Evolutionary conservation across 2,888 invertebrate species (phyloP), one percentile per base, ranked within the genome.

Genomic region (Tenthredo scrophulariae): DNA sequence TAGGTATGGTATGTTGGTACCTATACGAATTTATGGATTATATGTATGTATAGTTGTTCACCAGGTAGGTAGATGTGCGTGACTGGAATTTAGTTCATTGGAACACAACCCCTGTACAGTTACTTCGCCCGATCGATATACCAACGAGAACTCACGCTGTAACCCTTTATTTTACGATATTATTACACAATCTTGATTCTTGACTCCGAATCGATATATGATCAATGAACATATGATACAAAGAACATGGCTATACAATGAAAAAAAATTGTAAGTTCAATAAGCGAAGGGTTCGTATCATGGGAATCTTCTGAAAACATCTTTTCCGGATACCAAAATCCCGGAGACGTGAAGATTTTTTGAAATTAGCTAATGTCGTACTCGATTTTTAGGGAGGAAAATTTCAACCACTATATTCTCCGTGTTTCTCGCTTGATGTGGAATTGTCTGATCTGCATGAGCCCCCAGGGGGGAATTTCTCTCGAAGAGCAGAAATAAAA

Each of bases 71-170:
- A 26, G 72, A 22, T 43, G 22, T 37, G 77, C 77, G 77, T 77
- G 77, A 77, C 77, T 54, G 77, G 54, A 77, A 77, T 77, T 77
- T 77, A 54, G 77, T 77, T 77, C 77, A 77, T 54, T 77, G 77
- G 77, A 77, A 77, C 77, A 77, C 46, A 54, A 54, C 22, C 77
- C 54, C 77, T 77, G 33, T 15, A 40, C 22, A 7, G n/a, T n/a
- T 33, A 18, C 18, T 33, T 33, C 5, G 13, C 33, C 0, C 13
- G 15, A 67, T 67, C 67, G 67, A 67, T 67, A 67, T 67, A 18
- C 67, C 33, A 33, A 67, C 67, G 18, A 67, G 15, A 13, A 6
- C 18, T 67, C 15, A 18, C 1, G 33, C 67, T 33, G 15, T 18
- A 18, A 18, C 29, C 33, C 33, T 67, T 67, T 33, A 4, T 67